phyloP scores from a whole-genome alignment of 2,888 invertebrate genomes.

The Pristionchus maxplancki region DNA sequence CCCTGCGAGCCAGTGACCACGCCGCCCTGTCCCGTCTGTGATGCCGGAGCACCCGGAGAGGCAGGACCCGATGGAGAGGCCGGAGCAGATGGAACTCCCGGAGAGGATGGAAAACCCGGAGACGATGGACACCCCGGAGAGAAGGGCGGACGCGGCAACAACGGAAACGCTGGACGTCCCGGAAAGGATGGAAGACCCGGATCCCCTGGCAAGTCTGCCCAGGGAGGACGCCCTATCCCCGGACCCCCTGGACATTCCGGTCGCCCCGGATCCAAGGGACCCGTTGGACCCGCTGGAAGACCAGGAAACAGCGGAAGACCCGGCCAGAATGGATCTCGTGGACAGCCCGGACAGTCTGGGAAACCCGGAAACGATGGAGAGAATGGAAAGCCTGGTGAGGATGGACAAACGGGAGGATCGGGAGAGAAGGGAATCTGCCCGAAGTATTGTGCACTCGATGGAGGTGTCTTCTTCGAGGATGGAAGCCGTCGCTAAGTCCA shows the following conservation, averaged over 20 bases:
- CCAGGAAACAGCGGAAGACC: slow-evolving; percentile 62
- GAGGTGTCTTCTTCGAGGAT: too few relatives aligned
- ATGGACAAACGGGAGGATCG: slow-evolving; percentile 67
- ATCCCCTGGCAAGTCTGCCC: slow-evolving; percentile 63
- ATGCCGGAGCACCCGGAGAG: slow-evolving; percentile 68
- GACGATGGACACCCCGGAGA: too few relatives aligned
- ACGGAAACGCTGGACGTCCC: too few relatives aligned
- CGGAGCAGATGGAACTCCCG: slow-evolving; percentile 65
- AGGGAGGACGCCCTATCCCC: slow-evolving; percentile 32
- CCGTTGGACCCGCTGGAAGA: slow-evolving; percentile 55
- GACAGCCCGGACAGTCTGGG: too few relatives aligned
- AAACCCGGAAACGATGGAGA: too few relatives aligned
- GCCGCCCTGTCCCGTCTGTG: slow-evolving; percentile 68
- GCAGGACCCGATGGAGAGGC: slow-evolving; percentile 61
- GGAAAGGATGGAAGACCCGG: too few relatives aligned
- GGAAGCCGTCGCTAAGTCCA: slow-evolving; percentile 61
- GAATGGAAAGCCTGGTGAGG: slow-evolving; percentile 65
- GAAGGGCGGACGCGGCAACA: too few relatives aligned
- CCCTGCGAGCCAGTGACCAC: slow-evolving; percentile 71
- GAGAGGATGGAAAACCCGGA: slow-evolving; percentile 66
- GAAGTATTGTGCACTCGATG: too few relatives aligned
- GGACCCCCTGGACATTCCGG: slow-evolving; percentile 56
- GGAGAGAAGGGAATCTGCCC: too few relatives aligned
- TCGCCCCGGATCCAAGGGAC: slow-evolving; percentile 53
- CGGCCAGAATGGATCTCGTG: slow-evolving; percentile 56